Evolutionary conservation across 2,797 vertebrate genomes (phyloP).

Genomic region (Nyctalus aviator): DNA sequence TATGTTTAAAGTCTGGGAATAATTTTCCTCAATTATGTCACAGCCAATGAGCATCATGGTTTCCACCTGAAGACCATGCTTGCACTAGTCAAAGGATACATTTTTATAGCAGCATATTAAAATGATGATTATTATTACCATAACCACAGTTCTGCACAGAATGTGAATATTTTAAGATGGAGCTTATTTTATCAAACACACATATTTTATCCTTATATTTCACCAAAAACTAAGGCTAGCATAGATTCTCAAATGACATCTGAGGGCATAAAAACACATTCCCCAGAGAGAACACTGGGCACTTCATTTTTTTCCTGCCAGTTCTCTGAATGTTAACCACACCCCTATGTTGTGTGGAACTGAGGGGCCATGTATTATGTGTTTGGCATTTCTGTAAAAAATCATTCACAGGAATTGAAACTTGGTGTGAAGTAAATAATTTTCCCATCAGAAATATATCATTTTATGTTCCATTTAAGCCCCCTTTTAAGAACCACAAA

Average conservation of each 20-base stretch:
- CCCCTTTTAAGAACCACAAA: conserved; percentile 69
- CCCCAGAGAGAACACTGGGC: neutral
- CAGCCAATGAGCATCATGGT: neutral
- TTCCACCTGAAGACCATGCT: neutral
- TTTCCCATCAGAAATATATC: conserved; percentile 70
- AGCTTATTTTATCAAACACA: conserved; percentile 32
- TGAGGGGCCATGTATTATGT: neutral
- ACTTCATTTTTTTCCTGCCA: conserved; percentile 43
- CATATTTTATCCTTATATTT: conserved; percentile 15
- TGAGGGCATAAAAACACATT: neutral
- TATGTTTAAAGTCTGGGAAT: conserved; percentile 53
- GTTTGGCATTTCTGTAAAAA: conserved; percentile 62
- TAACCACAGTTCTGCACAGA: conserved; percentile 34
- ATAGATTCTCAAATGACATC: neutral
- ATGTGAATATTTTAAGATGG: conserved; percentile 47
- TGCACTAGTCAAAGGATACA: neutral
- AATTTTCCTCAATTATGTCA: conserved; percentile 67
- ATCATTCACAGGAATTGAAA: conserved; percentile 21
- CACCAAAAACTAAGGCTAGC: neutral
- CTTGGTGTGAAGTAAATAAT: conserved; percentile 69
- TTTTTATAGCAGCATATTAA: conserved; percentile 48
- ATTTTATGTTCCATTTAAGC: conserved; percentile 80
- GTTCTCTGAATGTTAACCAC: conserved; percentile 52
- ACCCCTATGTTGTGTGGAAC: neutral
- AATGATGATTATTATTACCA: conserved; percentile 28